Base-by-base conservation (phyloP, 2,797 vertebrate species). In the Anisognathus igniventris region DNA sequence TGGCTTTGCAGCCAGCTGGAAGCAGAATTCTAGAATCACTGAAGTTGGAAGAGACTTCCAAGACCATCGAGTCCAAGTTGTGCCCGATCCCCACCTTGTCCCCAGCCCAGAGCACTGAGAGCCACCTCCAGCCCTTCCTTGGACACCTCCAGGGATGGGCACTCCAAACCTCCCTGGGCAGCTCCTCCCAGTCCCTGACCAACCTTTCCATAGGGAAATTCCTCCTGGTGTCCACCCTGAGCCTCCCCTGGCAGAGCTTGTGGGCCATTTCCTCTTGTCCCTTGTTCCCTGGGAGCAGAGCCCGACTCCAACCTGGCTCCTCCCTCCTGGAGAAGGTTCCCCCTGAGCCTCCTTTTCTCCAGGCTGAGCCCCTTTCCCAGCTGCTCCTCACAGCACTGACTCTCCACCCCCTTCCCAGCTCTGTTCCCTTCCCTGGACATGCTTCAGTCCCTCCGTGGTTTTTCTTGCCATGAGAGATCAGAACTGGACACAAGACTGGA, bases 21-120 rank as follows among this genome's bases (percentile, higher is more conserved):
- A 88, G n/a, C 6, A 86, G 9, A 57, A 50, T 50, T 61, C 58
- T 28, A 40, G 48, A 61, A 68, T 68, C 31, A n/a, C 0, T 44
- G 8, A 50, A 4, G 7, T 5, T 62, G 56, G 71, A 62, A 70
- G 21, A 75, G 27, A 20, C 8, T 19, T 39, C 33, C 40, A 33
- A 20, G 33, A 8, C 16, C 30, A n/a, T 12, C 0, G 0, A 66
- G 18, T 27, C 12, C 62, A 0, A 35, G 7, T 40, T 67, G 40
- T 24, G 61, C 10, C 68, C 0, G 0, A 18, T 48, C 0, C 20
- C 44, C 28, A 10, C 20, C 28, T 6, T 8, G 9, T 42, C 17
- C 2, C 61, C 53, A 67, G 50, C 53, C 54, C 31, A 61, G 61
- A 60, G 61, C 68, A 0, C 61, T 40, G 0, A 53, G 61, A 47